Conservation (phyloP, 1,140 invertebrate genomes). For the Dendroctonus ponderosae region DNA sequence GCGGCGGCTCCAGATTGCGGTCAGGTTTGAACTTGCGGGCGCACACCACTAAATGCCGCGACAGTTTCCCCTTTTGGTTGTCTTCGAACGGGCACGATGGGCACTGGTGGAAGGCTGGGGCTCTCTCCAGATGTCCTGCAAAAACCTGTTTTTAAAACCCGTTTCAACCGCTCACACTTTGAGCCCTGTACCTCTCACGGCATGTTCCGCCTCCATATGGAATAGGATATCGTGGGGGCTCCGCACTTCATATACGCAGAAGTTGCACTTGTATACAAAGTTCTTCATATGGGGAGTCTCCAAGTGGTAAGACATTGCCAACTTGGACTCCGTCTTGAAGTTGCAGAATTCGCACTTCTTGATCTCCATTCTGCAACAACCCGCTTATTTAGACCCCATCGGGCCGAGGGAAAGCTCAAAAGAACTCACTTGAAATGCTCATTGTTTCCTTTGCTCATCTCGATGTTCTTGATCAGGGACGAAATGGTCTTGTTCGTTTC, state of each 20-base stretch:
- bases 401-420: background rate
- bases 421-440: slow-evolving; percentile 65
- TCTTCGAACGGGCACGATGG: slow-evolving; percentile 93
- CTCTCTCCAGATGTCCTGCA: slow-evolving; percentile 72
- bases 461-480: slow-evolving; percentile 77
- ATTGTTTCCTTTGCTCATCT: slow-evolving; percentile 87
- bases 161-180: too few species aligned
- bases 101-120: slow-evolving; percentile 87
- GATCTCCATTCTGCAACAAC: slow-evolving; percentile 47
- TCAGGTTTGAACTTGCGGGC: slow-evolving; percentile 87
- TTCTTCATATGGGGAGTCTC: slow-evolving; percentile 91
- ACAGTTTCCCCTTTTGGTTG: slow-evolving; percentile 90
- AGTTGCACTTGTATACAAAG: slow-evolving; percentile 83
- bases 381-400: slow-evolving; percentile 1
- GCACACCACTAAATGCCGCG: slow-evolving; percentile 84
- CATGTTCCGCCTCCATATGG: slow-evolving; percentile 90
- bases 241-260: slow-evolving; percentile 78
- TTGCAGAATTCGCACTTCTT: slow-evolving; percentile 89
- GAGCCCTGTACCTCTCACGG: slow-evolving; percentile 55
- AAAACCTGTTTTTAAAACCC: slow-evolving; percentile 42
- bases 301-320: slow-evolving; percentile 86
- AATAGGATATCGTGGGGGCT: slow-evolving; percentile 84
- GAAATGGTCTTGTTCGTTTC: slow-evolving; percentile 75
- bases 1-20: slow-evolving; percentile 69
- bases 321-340: slow-evolving; percentile 86